A percentile compares a stretch with the other conserved stretches of the same genome.
Conservation (phyloP, 1,140 invertebrate species). For the Panagrolaimus sp. region DNA sequence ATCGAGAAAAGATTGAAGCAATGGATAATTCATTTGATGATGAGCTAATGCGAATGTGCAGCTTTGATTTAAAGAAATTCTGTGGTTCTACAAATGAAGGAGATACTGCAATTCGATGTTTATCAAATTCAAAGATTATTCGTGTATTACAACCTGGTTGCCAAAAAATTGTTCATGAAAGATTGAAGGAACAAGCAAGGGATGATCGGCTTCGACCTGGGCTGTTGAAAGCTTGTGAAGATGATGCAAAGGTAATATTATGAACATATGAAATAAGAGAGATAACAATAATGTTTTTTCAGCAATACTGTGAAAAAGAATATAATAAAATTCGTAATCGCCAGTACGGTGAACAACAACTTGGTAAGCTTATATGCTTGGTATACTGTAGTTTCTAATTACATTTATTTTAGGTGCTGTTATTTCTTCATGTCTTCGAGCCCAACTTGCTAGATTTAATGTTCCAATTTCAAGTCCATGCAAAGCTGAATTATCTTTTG, state of each 20-base stretch:
- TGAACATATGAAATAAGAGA: too few relatives aligned
- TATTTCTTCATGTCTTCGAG: conserved; percentile 47
- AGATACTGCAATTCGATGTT: conserved; percentile 60
- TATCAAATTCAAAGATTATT: conserved; percentile 72
- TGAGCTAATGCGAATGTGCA: conserved; percentile 43
- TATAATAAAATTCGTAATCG: conserved; percentile 16
- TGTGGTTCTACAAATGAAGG: conserved; percentile 47
- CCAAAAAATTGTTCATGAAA: conserved; percentile 73
- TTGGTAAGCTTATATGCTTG: not conserved
- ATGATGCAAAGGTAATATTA: too few relatives aligned
- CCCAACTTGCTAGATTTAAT: conserved; percentile 46
- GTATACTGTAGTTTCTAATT: not conserved
- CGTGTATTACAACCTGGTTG: conserved; percentile 75
- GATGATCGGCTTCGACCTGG: conserved; percentile 53
- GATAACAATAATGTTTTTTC: too few relatives aligned
- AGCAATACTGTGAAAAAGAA: conserved; percentile 32
- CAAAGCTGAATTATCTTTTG: conserved; percentile 47
- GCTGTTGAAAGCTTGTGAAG: conserved; percentile 47
- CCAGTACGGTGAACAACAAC: not conserved
- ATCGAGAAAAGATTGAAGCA: conserved; percentile 54
- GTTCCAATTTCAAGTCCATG: conserved; percentile 33
- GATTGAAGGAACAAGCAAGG: conserved; percentile 68
- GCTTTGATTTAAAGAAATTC: conserved; percentile 53
- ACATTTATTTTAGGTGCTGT: conserved; percentile 15
- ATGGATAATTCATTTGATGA: conserved; percentile 54